These are phyloP conservation scores for Thymelicus lineola DNA, from an alignment of 2,888 invertebrate species.

Conservation along the genomic window DNA sequence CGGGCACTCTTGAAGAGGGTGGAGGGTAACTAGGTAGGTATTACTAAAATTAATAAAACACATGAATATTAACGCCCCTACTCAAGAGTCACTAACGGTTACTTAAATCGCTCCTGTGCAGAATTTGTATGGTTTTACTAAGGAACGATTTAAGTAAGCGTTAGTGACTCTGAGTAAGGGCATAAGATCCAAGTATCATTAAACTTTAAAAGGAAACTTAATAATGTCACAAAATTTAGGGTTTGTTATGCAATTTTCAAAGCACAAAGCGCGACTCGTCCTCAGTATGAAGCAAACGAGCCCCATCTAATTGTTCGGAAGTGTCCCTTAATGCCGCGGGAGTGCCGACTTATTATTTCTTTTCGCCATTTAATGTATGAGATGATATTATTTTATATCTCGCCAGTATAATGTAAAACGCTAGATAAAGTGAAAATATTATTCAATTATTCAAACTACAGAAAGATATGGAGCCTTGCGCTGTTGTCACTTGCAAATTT, in stretches of 20 bases:
- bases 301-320: conserved; percentile 81
- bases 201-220: conserved; percentile 14
- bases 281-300: conserved; percentile 73
- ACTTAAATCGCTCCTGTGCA: no score
- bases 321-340: conserved; percentile 63
- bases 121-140: no score
- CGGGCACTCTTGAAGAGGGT: no score
- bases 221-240: conserved; percentile 19
- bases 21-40: no score
- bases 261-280: conserved; percentile 65
- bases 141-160: no score
- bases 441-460: neutral
- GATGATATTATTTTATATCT: conserved; percentile 75
- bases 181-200: neutral
- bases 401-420: conserved; percentile 44
- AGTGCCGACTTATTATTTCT: conserved; percentile 65
- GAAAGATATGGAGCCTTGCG: neutral
- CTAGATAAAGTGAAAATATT: conserved; percentile 43
- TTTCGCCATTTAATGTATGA: conserved; percentile 73
- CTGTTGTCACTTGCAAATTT: no score
- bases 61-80: no score
- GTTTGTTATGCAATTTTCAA: conserved; percentile 49
- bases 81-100: no score
- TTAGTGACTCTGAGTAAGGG: no score
- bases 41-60: no score